A percentile compares a stretch with the other conserved stretches of the same genome.
Evolutionary conservation across 1,140 invertebrate genomes (phyloP).

Genomic region (Gonatopus flavifemur): DNA sequence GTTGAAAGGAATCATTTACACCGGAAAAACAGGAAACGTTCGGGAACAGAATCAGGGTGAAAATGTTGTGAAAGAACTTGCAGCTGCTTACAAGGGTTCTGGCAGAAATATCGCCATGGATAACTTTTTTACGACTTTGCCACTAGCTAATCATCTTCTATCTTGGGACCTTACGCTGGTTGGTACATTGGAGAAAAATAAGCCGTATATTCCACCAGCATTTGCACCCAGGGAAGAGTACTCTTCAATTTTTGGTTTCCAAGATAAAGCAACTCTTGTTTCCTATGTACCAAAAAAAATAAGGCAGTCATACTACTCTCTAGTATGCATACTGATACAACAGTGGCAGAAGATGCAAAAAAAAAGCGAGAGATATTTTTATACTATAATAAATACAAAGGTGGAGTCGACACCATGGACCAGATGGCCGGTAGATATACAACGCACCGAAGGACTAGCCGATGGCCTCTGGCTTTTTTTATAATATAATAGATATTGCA

Average conservation of each 20-base stretch:
- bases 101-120: slow-evolving; percentile 29
- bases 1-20: slow-evolving; percentile 29
- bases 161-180: slow-evolving; percentile 29
- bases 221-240: slow-evolving; percentile 18
- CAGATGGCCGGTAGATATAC: slow-evolving; percentile 56
- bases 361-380: slow-evolving; percentile 47
- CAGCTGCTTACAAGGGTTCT: slow-evolving; percentile 15
- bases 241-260: slow-evolving; percentile 32
- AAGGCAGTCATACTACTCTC: slow-evolving; percentile 36
- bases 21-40: slow-evolving; percentile 26
- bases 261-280: slow-evolving; percentile 27
- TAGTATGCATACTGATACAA: slow-evolving; percentile 28
- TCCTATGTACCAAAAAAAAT: slow-evolving; percentile 33
- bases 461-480: slow-evolving; percentile 61
- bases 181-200: slow-evolving; percentile 35
- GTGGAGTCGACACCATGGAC: slow-evolving; percentile 52
- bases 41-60: slow-evolving; percentile 24
- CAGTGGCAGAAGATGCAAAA: slow-evolving; percentile 18
- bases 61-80: slow-evolving; percentile 24
- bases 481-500: slow-evolving; percentile 57
- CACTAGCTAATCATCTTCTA: slow-evolving; percentile 22
- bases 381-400: slow-evolving; percentile 51
- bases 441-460: slow-evolving; percentile 52
- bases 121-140: slow-evolving; percentile 30
- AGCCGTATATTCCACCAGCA: slow-evolving; percentile 29